phyloP scores from a whole-genome alignment of 1,140 invertebrate genomes.

The Augochlora pura region DNA sequence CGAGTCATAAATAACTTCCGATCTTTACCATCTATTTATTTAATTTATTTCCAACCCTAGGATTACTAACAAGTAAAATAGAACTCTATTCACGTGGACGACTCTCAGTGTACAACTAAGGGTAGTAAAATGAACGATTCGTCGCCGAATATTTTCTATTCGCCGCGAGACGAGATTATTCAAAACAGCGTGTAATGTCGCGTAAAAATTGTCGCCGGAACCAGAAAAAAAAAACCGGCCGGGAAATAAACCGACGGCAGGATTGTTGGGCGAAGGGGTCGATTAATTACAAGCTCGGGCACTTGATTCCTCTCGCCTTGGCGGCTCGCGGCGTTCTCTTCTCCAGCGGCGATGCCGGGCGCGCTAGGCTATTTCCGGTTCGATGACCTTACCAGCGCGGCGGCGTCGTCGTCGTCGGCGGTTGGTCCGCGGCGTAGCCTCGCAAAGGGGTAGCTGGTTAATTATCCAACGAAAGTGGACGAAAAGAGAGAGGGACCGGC shows the following conservation, averaged over 20 bases:
- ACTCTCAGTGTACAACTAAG: no score
- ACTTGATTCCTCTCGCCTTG: slow-evolving; percentile 31
- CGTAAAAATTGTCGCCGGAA: no score
- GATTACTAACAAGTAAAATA: no score
- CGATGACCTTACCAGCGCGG: slow-evolving; percentile 44
- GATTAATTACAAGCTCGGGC: slow-evolving; percentile 44
- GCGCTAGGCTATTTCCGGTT: slow-evolving; percentile 49
- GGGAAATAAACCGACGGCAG: background rate
- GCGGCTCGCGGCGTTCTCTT: background rate
- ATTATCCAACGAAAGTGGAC: slow-evolving; percentile 73
- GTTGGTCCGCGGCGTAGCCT: slow-evolving; percentile 26
- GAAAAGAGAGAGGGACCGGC: slow-evolving; percentile 43
- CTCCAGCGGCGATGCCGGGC: slow-evolving; percentile 10
- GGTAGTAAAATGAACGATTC: no score
- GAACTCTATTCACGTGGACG: no score
- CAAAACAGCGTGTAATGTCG: no score
- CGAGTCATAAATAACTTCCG: no score
- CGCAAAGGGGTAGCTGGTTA: slow-evolving; percentile 63
- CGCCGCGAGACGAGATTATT: no score
- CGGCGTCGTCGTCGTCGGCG: slow-evolving; percentile 3
- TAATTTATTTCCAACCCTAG: no score
- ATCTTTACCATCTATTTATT: no score
- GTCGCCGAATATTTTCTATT: no score
- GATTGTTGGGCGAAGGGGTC: background rate
- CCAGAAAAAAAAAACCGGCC: background rate